Percentiles rank a stretch among this genome's conserved stretches.
phyloP scores from a whole-genome alignment of 2,113 vertebrate species.

The Martes martes region DNA sequence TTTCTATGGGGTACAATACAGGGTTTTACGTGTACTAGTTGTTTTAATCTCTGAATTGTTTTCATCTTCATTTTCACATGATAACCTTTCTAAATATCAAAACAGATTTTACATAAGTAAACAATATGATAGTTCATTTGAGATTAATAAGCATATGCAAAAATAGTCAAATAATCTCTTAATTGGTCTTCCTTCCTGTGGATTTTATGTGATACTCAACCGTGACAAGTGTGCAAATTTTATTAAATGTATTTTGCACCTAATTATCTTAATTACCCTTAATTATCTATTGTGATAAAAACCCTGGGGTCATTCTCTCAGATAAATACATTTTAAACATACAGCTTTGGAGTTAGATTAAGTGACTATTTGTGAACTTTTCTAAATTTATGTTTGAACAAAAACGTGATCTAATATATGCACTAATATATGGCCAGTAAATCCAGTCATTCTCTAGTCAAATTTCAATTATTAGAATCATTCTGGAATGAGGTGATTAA shows the following conservation, averaged over 20 bases:
- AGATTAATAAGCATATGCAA: background rate
- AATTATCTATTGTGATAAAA: background rate
- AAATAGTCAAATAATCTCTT: background rate
- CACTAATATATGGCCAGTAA: background rate
- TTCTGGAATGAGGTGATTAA: background rate
- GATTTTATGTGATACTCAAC: background rate
- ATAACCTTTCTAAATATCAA: background rate
- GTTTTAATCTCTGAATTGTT: background rate
- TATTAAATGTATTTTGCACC: slow-evolving; percentile 9
- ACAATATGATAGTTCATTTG: background rate
- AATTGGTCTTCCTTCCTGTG: background rate
- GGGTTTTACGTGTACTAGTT: background rate
- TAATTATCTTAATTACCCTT: background rate
- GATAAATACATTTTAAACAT: background rate
- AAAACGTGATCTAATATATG: background rate
- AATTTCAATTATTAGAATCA: background rate
- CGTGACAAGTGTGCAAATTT: background rate
- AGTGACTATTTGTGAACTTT: background rate
- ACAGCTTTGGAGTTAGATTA: background rate
- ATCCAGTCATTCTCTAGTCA: background rate
- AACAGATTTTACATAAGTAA: slow-evolving; percentile 15
- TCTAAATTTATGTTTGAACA: background rate
- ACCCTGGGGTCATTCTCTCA: background rate
- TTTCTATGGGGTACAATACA: background rate
- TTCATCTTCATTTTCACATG: background rate